A percentile compares a stretch with the other conserved stretches of the same genome.
Evolutionary conservation across 2,113 vertebrate species (phyloP).

Genomic region (Engystomops pustulosus): DNA sequence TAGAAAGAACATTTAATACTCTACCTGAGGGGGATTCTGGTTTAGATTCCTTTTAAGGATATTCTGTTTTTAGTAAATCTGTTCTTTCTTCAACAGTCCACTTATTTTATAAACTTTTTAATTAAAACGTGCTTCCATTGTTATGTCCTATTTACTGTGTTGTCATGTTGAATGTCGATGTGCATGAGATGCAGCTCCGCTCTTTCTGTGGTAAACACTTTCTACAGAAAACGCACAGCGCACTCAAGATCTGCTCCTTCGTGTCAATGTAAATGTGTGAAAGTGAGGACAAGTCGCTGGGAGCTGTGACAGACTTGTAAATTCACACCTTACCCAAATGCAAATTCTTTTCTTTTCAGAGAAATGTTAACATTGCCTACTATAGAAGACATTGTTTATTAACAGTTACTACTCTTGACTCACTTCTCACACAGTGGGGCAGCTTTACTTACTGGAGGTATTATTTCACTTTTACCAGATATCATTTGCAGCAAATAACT

Average conservation of each 20-base stretch:
- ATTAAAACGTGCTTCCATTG: not conserved
- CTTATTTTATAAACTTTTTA: not conserved
- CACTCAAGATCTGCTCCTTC: not conserved
- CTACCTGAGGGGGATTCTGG: no score
- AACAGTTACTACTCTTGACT: not conserved
- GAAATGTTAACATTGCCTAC: not conserved
- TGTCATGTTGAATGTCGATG: not conserved
- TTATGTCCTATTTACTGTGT: not conserved
- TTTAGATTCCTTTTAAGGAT: no score
- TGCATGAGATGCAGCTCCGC: not conserved
- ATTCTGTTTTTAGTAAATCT: no score
- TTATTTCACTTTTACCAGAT: no score
- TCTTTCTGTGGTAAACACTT: not conserved
- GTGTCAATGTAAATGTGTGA: slow-evolving; percentile 50
- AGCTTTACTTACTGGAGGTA: not conserved
- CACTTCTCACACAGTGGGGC: no score
- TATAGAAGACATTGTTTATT: not conserved
- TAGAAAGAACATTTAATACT: no score
- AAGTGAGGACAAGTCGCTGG: not conserved
- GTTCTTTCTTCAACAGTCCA: no score
- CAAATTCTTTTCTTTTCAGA: not conserved
- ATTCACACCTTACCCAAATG: slow-evolving; percentile 41
- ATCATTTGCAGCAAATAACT: no score
- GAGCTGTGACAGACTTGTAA: slow-evolving; percentile 48
- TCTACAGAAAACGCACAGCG: not conserved